Conservation (phyloP, 2,797 vertebrate genomes). For the Gambelia wislizenii region DNA sequence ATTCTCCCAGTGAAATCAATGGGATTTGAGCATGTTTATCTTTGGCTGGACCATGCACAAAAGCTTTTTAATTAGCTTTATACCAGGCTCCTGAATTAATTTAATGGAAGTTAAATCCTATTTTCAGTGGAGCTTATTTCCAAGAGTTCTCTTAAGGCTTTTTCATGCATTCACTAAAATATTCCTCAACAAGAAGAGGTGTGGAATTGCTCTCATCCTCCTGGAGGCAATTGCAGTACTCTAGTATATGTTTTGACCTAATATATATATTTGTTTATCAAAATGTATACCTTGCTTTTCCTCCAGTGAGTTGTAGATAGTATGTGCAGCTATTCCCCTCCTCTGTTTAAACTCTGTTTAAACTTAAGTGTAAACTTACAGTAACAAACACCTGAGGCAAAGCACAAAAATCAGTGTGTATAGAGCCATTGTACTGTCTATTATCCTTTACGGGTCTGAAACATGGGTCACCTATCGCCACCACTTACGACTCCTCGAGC, state of each 20-base stretch:
- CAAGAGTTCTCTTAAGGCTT: neutral
- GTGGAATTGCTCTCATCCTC: neutral
- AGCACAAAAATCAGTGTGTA: too few relatives aligned
- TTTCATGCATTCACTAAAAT: neutral
- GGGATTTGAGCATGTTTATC: neutral
- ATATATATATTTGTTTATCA: neutral
- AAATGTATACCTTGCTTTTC: neutral
- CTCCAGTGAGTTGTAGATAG: neutral
- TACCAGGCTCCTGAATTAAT: neutral
- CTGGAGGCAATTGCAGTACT: neutral
- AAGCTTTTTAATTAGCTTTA: neutral
- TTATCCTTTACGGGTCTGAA: too few relatives aligned
- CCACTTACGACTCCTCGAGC: too few relatives aligned
- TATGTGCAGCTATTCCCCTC: too few relatives aligned
- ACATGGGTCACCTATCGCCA: too few relatives aligned
- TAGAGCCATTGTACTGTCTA: too few relatives aligned
- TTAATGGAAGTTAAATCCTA: neutral
- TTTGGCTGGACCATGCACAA: conserved; percentile 4
- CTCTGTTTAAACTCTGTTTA: too few relatives aligned
- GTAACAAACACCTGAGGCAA: too few relatives aligned
- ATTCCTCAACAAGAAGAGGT: neutral
- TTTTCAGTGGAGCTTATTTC: neutral
- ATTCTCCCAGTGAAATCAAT: neutral
- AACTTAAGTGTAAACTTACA: too few relatives aligned
- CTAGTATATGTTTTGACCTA: neutral